Conservation (phyloP, 53 echinoderm and acorn worm species). For the Zoroaster sp. region DNA sequence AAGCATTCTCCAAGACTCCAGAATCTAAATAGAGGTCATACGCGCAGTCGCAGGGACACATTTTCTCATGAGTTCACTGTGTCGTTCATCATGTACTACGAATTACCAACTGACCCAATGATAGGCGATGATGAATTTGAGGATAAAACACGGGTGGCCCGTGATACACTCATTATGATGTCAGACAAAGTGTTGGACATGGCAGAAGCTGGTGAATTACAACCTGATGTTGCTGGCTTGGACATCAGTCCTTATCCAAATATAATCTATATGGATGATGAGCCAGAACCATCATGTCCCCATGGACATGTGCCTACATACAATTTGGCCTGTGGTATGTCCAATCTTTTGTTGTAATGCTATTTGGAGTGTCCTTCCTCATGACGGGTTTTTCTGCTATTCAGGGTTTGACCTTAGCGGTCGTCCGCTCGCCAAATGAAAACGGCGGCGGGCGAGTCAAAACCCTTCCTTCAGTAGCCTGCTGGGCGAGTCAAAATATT, state of each 20-base stretch:
- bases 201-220: neutral
- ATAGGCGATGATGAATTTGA: neutral
- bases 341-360: neutral
- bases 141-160: neutral
- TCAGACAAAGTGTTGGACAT: neutral
- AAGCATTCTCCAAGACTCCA: neutral
- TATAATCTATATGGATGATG: conserved; percentile 18
- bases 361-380: neutral
- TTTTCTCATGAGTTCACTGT: neutral
- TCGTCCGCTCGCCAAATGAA: too few species aligned
- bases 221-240: conserved; percentile 40
- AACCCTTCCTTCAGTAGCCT: too few species aligned
- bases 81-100: neutral
- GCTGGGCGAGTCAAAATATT: too few species aligned
- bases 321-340: conserved; percentile 39
- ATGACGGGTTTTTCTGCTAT: neutral
- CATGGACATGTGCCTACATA: neutral
- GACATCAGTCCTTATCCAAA: conserved; percentile 36
- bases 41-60: neutral
- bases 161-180: conserved; percentile 11
- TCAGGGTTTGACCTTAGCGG: too few species aligned
- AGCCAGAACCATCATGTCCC: conserved; percentile 36
- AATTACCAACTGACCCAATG: neutral
- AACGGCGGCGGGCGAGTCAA: too few species aligned
- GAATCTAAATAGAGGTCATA: neutral